A percentile compares a stretch with the other conserved stretches of the same genome.
Conservation (phyloP, 2,113 vertebrate species). For the Oryzias melastigma region DNA sequence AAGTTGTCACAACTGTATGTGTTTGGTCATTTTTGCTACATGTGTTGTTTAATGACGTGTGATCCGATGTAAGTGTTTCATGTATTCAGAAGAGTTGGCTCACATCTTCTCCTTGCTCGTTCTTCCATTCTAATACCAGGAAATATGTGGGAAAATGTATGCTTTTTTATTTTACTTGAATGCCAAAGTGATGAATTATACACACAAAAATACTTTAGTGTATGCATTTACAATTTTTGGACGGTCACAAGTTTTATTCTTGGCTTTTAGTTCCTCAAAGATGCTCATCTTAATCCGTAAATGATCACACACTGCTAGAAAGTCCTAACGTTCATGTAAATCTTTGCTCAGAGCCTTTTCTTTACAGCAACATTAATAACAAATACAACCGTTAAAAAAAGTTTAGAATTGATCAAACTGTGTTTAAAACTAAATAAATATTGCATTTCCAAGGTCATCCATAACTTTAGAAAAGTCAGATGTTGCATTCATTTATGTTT, state of each 20-base stretch:
- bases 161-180: too few relatives aligned
- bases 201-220: too few relatives aligned
- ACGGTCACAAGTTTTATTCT: slow-evolving; percentile 8
- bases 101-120: too few relatives aligned
- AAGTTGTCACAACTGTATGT: too few relatives aligned
- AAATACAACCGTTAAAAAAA: background rate
- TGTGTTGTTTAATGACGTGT: too few relatives aligned
- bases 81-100: too few relatives aligned
- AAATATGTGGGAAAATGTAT: too few relatives aligned
- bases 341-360: background rate
- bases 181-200: too few relatives aligned
- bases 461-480: slow-evolving; percentile 4
- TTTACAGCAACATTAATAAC: background rate
- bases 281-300: slow-evolving; percentile 18
- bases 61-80: too few relatives aligned
- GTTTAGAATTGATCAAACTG: slow-evolving; percentile 13
- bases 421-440: slow-evolving; percentile 4
- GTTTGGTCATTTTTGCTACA: too few relatives aligned
- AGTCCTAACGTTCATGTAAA: background rate
- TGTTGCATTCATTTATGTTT: slow-evolving; percentile 30
- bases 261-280: slow-evolving; percentile 27
- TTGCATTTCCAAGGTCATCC: background rate
- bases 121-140: too few relatives aligned
- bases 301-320: slow-evolving; percentile 12
- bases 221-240: background rate